phyloP scores from a whole-genome alignment of 2,113 vertebrate genomes.

The Capreolus pygargus region DNA sequence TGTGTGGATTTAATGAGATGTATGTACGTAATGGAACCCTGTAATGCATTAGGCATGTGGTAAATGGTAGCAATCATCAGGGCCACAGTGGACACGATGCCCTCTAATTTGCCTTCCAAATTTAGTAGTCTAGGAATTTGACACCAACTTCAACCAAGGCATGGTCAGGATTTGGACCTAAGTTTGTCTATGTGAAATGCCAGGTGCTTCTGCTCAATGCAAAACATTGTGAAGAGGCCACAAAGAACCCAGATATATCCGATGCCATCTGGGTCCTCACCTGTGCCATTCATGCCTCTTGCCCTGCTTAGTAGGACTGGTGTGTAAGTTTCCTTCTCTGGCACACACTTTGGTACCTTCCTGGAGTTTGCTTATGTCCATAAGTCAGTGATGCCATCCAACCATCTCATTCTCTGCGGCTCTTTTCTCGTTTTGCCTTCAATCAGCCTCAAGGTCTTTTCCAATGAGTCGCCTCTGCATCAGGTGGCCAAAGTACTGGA shows the following conservation, averaged over 20 bases:
- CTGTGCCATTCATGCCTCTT: fast-evolving
- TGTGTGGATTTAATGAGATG: fast-evolving
- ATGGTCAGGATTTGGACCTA: neutral
- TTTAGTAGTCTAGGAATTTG: neutral
- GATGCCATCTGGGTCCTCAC: neutral
- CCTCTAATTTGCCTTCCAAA: too few species aligned
- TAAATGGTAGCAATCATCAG: neutral
- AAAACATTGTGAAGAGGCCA: neutral
- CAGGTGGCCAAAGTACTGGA: neutral
- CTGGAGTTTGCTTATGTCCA: neutral
- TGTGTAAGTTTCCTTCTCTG: fast-evolving
- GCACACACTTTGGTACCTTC: neutral
- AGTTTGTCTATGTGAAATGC: neutral
- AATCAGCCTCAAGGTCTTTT: neutral
- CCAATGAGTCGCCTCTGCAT: neutral
- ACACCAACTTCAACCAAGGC: neutral
- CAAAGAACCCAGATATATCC: fast-evolving
- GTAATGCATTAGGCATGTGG: fast-evolving
- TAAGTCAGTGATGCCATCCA: neutral
- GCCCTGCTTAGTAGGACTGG: too few species aligned
- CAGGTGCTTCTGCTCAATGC: neutral
- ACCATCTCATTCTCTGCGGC: neutral
- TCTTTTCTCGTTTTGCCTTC: neutral
- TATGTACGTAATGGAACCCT: fast-evolving
- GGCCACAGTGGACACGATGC: fast-evolving